Evolutionary conservation across 2,797 vertebrate species (phyloP).

Genomic region (Gorsachius magnificus): DNA sequence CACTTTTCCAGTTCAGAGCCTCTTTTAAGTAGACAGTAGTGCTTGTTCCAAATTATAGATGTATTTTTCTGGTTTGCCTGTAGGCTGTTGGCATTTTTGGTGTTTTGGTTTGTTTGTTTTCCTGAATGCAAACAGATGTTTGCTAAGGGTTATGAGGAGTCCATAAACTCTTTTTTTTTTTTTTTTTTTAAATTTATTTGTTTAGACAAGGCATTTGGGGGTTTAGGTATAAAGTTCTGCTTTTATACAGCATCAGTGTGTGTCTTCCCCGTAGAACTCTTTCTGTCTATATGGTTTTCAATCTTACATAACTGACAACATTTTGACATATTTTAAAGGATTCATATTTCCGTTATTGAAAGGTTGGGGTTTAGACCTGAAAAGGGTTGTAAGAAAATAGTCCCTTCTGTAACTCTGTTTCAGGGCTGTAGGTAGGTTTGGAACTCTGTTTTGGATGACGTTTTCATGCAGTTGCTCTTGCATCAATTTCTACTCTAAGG

Average conservation of each 20-base stretch:
- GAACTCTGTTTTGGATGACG: not conserved
- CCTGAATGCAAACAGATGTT: not conserved
- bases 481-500: not conserved
- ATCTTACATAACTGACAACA: not conserved
- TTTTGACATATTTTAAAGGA: not conserved
- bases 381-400: not conserved
- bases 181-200: no score
- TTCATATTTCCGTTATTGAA: not conserved
- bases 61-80: not conserved
- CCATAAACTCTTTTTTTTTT: not conserved
- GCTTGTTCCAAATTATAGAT: not conserved
- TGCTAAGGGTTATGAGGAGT: not conserved
- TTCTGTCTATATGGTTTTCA: not conserved
- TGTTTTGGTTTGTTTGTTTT: not conserved
- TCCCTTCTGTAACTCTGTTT: not conserved
- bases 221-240: not conserved
- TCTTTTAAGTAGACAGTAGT: not conserved
- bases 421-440: not conserved
- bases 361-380: not conserved
- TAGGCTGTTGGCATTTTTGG: not conserved
- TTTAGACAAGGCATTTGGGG: not conserved
- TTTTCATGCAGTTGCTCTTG: not conserved
- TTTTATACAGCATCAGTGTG: not conserved
- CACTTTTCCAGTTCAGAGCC: not conserved
- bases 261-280: not conserved